These are phyloP conservation scores for Thalassarche chlororhynchos DNA, from an alignment of 2,113 vertebrate species.

Conservation along the genomic window DNA sequence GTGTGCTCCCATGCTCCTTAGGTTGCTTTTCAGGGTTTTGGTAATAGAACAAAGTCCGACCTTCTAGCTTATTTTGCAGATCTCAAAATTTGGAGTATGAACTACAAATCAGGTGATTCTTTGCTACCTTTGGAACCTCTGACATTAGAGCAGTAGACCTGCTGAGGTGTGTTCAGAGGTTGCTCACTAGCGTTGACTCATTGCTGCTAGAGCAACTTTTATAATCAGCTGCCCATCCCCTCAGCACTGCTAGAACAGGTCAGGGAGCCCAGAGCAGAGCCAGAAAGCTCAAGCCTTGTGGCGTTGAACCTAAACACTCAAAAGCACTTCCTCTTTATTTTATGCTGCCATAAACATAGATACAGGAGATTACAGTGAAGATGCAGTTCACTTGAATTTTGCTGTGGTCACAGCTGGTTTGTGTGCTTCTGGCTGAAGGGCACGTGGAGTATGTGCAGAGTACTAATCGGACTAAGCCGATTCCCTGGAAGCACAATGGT, in stretches of 20 bases:
- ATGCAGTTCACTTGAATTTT: not conserved
- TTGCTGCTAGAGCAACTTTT: not conserved
- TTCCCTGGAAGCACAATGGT: not conserved
- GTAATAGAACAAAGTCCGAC: not conserved
- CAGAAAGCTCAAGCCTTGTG: not conserved
- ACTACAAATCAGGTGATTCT: not conserved
- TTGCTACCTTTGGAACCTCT: not conserved
- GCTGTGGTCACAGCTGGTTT: not conserved
- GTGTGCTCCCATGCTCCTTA: not conserved
- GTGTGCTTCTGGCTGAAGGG: not conserved
- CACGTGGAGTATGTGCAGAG: not conserved
- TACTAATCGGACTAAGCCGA: not conserved
- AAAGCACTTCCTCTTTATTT: not conserved
- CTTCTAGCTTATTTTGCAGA: not conserved
- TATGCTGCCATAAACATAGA: not conserved
- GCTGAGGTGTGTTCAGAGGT: not conserved
- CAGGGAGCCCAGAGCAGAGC: not conserved
- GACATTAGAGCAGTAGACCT: not conserved
- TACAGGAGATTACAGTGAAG: not conserved
- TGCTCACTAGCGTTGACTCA: not conserved
- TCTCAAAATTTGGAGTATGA: not conserved
- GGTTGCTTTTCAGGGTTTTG: not conserved
- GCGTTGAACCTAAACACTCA: not conserved
- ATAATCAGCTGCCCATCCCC: not conserved
- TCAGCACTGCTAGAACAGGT: not conserved